Base-by-base conservation (phyloP, 2,888 invertebrate species). In the Tromatobia lineatoria region DNA sequence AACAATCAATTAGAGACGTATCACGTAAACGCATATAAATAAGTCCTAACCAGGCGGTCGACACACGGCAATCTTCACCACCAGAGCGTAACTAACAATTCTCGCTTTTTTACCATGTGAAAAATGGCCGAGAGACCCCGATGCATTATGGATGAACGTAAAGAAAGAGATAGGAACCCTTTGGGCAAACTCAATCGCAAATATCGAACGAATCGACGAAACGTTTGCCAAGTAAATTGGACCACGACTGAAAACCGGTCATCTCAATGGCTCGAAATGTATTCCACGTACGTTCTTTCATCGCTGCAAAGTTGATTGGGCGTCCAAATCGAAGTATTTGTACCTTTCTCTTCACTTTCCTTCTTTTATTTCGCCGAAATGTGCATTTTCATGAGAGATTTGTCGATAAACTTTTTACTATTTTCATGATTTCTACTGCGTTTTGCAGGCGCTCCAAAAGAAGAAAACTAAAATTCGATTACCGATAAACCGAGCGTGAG, bases 381-480 rank as follows among this genome's bases (percentile, higher is more conserved):
- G 29, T 13, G 6, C 6, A 59, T 47, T 79, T 45, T 79, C 54
- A 20, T 57, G 11, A 47, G 57, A 57, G 25, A 57, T 57, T 57
- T 57, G 2, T 3, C 23, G 25, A 57, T 23, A 20, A 20, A 42
- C 2, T 57, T 54, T 42, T 23, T 6, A 25, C 23, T 3, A 57
- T 54, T 38, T 38, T 10, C 38, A 38, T 23, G 64, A 38, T 64
- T n/a, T 52, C 6, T 52, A 3, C 15, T 18, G 50, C 34, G 50
- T 67, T 42, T 61, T 59, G 34, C 50, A 34, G 15, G 11, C 23
- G 74, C 47, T 50, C 45, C 25, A 59, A 8, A 38, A 52, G 42
- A 45, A 50, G 7, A 78, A 61, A 64, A 45, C 50, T 52, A 69
- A 78, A 70, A 78, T 78, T 70, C 45, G 74, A 74, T 82, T 70